Percentiles rank a stretch among this genome's conserved stretches.
phyloP scores from a whole-genome alignment of 2,888 invertebrate species.

The Agrypnus murinus region DNA sequence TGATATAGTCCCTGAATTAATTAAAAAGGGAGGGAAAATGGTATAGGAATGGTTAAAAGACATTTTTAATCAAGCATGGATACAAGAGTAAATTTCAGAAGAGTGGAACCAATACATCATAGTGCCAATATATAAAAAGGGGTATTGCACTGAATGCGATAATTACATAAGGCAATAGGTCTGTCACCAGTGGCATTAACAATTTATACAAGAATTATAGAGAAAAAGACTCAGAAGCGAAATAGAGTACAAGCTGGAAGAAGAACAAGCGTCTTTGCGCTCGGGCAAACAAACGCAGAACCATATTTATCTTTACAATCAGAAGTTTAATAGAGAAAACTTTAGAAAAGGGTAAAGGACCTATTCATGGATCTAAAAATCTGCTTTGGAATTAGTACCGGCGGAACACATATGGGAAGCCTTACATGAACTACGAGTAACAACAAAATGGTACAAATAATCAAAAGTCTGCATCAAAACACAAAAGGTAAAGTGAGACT shows the following conservation, averaged over 20 bases:
- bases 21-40: constrained; percentile 10
- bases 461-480: no score
- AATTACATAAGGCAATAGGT: no score
- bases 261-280: neutral
- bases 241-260: neutral
- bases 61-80: no score
- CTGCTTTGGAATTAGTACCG: neutral
- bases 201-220: neutral
- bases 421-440: neutral
- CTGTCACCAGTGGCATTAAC: no score
- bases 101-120: neutral
- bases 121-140: neutral
- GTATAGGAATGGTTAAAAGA: no score
- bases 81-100: no score
- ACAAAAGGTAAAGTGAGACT: neutral
- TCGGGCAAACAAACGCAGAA: neutral
- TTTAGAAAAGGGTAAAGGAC: neutral
- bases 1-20: neutral
- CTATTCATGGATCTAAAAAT: neutral
- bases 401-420: neutral
- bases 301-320: neutral
- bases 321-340: neutral
- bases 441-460: no score
- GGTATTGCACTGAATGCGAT: neutral
- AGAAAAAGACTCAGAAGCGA: neutral